Conservation (phyloP, 2,797 vertebrate genomes). For the Acanthopagrus latus region DNA sequence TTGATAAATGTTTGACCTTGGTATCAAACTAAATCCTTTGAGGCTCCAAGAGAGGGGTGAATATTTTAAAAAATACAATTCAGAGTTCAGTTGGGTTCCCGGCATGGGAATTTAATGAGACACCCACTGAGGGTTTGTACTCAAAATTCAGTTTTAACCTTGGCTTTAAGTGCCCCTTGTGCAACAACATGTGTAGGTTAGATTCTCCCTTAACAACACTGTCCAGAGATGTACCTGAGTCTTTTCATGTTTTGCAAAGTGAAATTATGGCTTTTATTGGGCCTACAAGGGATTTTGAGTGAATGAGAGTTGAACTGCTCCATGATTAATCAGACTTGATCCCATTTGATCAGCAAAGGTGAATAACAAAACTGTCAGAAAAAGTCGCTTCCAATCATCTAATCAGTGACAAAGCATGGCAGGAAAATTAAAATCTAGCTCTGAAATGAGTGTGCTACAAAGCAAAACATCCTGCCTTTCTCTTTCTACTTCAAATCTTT, state of each 20-base stretch:
- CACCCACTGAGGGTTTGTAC: slow-evolving; percentile 13
- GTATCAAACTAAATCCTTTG: slow-evolving; percentile 40
- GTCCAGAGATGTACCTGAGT: slow-evolving; percentile 1
- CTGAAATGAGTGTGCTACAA: neutral
- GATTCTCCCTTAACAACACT: neutral
- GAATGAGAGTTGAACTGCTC: neutral
- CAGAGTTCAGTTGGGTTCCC: slow-evolving; percentile 28
- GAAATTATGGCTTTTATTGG: neutral
- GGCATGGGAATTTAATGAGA: slow-evolving; percentile 28
- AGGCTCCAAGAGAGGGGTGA: slow-evolving; percentile 26
- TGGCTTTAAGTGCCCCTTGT: slow-evolving; percentile 26
- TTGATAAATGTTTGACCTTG: slow-evolving; percentile 60
- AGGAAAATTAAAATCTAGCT: neutral
- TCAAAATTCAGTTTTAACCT: slow-evolving; percentile 30
- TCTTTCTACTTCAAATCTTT: neutral
- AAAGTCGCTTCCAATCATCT: neutral
- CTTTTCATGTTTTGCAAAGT: neutral
- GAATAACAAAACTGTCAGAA: neutral
- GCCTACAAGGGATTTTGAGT: neutral
- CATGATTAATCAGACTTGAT: neutral
- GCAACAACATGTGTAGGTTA: neutral
- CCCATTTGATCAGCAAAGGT: neutral
- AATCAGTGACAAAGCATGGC: neutral
- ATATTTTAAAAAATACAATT: slow-evolving; percentile 46
- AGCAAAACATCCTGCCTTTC: neutral